Evolutionary conservation across 2,113 vertebrate species (phyloP).

Genomic region (Platichthys flesus): DNA sequence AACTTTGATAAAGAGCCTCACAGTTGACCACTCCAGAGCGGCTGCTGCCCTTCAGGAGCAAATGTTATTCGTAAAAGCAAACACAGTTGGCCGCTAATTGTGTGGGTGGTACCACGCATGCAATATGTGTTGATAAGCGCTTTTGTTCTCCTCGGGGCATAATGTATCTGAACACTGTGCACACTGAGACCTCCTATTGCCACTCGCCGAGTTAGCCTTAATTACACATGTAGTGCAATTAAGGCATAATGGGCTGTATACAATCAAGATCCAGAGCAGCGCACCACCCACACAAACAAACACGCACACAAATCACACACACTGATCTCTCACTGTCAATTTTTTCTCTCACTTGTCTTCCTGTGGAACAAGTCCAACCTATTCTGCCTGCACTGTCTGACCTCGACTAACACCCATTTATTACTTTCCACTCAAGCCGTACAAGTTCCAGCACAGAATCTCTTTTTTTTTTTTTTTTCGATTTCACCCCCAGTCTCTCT

Average conservation of each 20-base stretch:
- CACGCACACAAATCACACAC: not conserved
- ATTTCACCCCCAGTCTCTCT: not conserved
- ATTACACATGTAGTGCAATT: conserved; percentile 77
- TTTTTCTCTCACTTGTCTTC: conserved; percentile 5
- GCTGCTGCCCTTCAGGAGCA: not conserved
- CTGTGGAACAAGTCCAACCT: conserved; percentile 25
- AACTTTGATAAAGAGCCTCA: not conserved
- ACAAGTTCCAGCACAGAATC: not conserved
- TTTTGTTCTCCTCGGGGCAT: conserved; percentile 36
- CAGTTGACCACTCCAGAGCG: not conserved
- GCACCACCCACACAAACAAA: not conserved
- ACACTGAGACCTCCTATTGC: conserved; percentile 39
- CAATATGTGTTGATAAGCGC: conserved; percentile 37
- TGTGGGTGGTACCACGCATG: conserved; percentile 34
- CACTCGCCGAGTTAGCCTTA: conserved; percentile 49
- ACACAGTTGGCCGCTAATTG: conserved; percentile 24
- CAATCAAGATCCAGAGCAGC: conserved; percentile 36
- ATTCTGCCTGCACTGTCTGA: conserved; percentile 19
- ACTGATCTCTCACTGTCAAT: not conserved
- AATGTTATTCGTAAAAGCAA: not conserved
- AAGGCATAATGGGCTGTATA: conserved; percentile 63
- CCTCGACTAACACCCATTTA: conserved; percentile 9
- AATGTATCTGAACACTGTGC: conserved; percentile 44
- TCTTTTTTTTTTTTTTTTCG: not conserved
- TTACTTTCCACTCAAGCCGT: conserved; percentile 1